These are phyloP conservation scores for Otolemur crassicaudatus DNA, from an alignment of 2,797 vertebrate species.

Conservation along the genomic window DNA sequence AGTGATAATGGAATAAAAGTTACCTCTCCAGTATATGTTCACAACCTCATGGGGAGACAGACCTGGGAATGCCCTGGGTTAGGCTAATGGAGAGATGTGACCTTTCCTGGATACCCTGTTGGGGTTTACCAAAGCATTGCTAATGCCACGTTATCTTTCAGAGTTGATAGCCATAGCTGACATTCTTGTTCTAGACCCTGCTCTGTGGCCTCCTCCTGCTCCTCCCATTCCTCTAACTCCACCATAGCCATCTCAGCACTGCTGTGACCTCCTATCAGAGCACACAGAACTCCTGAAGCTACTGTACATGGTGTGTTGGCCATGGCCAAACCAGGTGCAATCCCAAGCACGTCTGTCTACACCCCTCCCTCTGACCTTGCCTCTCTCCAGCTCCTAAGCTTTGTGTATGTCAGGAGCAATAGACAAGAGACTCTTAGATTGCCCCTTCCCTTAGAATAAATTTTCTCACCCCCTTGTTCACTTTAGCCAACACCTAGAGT, in stretches of 20 bases:
- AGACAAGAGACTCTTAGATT: not conserved
- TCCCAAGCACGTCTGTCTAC: not conserved
- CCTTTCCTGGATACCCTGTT: not conserved
- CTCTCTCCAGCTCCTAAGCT: not conserved
- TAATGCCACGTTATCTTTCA: not conserved
- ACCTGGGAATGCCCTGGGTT: not conserved
- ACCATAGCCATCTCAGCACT: not conserved
- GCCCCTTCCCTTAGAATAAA: not conserved
- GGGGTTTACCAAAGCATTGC: not conserved
- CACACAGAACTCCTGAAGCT: not conserved
- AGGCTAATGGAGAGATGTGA: not conserved
- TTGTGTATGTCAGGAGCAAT: not conserved
- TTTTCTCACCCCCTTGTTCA: not conserved
- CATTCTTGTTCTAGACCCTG: not conserved
- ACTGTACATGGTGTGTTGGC: not conserved
- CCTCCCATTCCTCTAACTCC: not conserved
- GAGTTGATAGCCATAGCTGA: not conserved
- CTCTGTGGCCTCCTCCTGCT: not conserved
- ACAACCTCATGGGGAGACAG: fast-evolving
- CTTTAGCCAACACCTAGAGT: not conserved
- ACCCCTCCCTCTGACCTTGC: not conserved
- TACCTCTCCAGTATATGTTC: not conserved
- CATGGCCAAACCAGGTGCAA: too few species aligned
- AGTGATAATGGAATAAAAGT: fast-evolving
- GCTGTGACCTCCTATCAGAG: not conserved